Base-by-base conservation (phyloP, 1,140 invertebrate genomes). In the Drosophila hydei region DNA sequence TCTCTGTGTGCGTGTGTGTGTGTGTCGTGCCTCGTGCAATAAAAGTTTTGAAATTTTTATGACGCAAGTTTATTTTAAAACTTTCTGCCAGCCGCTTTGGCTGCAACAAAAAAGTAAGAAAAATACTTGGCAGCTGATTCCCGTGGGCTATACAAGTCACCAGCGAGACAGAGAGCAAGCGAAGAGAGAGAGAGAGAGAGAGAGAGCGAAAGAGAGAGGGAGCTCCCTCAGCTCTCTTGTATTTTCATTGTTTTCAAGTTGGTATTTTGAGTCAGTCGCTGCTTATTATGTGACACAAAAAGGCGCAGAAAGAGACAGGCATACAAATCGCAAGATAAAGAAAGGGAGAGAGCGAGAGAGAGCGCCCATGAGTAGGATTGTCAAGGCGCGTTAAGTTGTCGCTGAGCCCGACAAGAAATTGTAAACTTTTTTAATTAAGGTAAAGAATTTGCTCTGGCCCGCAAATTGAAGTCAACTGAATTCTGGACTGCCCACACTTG, bases 371-470 rank as follows among this genome's bases (percentile, higher is more conserved):
- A 14, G 7, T 25, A 36, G 19, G 33, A 11, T 7, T 40, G 36
- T 38, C 38, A 42, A 36, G 55, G 38, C 63, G 60, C 60, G 47
- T 64, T 62, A 47, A 55, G 56, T 65, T 80, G 78, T 73, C 77
- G 79, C 78, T 72, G 50, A 69, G 73, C 62, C 62, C 43, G 54
- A 50, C 64, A 67, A 73, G 69, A 76, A 74, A 77, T 67, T 79
- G 73, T 77, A 87, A 85, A 85, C 81, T 85, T 85, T 85, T 85
- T 85, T 85, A 85, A 85, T 85, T 85, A 85, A 85, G 80, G 80
- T 85, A 77, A 83, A 64, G 80, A 85, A 85, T 85, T 85, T 61
- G 56, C 80, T 70, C 54, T 61, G 64, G 65, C 76, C 55, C 64
- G 33, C 52, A 14, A 54, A 69, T n/a, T 45, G 18, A 51, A 36